Evolutionary conservation across 1,140 invertebrate species (phyloP), one percentile per base, ranked within the genome.

Genomic region (Phortica variegata): DNA sequence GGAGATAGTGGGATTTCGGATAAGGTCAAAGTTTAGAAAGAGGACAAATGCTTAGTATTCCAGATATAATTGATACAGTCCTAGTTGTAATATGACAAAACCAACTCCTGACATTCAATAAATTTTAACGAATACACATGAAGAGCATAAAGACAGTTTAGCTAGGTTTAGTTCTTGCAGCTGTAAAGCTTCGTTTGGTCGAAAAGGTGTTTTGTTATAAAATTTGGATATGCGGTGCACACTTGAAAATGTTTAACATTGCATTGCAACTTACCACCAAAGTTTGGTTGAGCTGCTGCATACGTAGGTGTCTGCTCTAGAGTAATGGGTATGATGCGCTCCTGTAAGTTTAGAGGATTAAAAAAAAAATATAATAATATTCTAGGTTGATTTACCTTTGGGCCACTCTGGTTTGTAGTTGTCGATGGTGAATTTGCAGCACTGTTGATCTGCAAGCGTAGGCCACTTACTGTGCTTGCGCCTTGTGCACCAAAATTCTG

Each of bases 281-380:
- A 73, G 26, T 61, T 70, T 34, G 69, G 69, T 44, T 73, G 69
- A 6, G 69, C 61, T 15, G 68, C 54, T 52, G 71, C 60, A 58
- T 66, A 61, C 37, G 66, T 65, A 8, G 72, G 72, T 2, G 66
- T 68, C 36, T 75, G 76, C 53, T 81, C 80, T 47, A 81, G 47
- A 49, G 78, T 77, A 42, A 81, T 80, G 43, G 80, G 79, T 55
- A 81, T 80, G 20, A 81, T 76, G 39, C 77, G 68, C 51, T 76
- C 74, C 68, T 75, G 10, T 43, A 29, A 34, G 6, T 13, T 13
- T 29, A 29, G 12, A 29, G 26, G 26, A 12, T 6, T 29, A 29
- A 29, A 7, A 29, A 34, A n/a, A 34, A 34, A 9, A 8, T 34
- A 5, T n/a, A 8, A n/a, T 5, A 13, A n/a, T n/a, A n/a, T n/a